These are phyloP conservation scores for Eupithecia tripunctaria DNA, from an alignment of 2,888 invertebrate genomes.

Conservation along the genomic window DNA sequence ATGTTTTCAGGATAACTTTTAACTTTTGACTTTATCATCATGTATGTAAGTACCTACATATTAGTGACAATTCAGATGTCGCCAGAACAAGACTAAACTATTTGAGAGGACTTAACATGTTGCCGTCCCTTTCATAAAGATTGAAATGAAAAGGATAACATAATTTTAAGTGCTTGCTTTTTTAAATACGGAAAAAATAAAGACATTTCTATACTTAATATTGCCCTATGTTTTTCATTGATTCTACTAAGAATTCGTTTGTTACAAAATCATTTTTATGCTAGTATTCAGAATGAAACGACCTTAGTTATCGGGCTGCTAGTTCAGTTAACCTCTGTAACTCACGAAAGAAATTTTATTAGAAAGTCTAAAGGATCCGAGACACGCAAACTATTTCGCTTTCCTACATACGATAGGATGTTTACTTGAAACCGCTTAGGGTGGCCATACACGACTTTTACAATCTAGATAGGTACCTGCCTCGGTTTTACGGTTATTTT, in stretches of 20 bases:
- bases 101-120: too few relatives aligned
- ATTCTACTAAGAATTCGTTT: neutral
- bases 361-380: conserved; percentile 47
- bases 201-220: neutral
- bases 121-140: too few relatives aligned
- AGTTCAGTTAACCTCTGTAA: conserved; percentile 33
- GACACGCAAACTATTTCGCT: conserved; percentile 54
- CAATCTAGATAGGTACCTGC: neutral
- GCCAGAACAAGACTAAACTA: too few relatives aligned
- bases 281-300: conserved; percentile 25
- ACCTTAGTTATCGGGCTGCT: conserved; percentile 24
- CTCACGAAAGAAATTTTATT: conserved; percentile 42
- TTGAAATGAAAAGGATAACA: too few relatives aligned
- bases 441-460: neutral
- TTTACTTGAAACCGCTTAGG: conserved; percentile 31
- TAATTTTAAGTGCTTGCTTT: too few relatives aligned
- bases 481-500: too few relatives aligned
- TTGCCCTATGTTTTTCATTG: neutral
- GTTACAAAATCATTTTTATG: conserved; percentile 16
- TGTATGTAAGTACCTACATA: too few relatives aligned
- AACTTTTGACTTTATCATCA: too few relatives aligned
- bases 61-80: too few relatives aligned
- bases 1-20: too few relatives aligned
- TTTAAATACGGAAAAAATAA: neutral
- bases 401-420: conserved; percentile 45